A percentile compares a stretch with the other conserved stretches of the same genome.
phyloP scores from a whole-genome alignment of 1,140 invertebrate genomes.

The Acromyrmex charruanus region DNA sequence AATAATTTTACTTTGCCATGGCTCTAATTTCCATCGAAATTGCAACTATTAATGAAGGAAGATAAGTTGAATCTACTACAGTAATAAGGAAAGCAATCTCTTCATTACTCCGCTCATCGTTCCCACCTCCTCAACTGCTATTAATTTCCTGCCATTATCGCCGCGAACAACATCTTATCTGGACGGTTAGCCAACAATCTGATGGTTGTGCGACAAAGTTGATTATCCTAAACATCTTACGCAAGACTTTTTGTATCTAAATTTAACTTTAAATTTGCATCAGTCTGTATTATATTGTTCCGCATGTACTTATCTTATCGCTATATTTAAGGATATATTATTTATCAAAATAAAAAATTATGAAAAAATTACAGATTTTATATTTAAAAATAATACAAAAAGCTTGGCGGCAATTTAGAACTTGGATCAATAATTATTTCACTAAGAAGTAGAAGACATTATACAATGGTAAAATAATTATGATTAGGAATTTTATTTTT shows the following conservation, averaged over 20 bases:
- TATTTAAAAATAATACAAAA: too few species aligned
- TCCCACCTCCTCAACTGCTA: constrained; percentile 32
- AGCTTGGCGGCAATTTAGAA: too few species aligned
- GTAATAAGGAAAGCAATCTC: constrained; percentile 75
- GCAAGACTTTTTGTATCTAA: not conserved
- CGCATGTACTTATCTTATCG: not conserved
- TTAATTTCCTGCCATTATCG: constrained; percentile 74
- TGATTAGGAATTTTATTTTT: too few species aligned
- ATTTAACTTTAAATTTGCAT: not conserved
- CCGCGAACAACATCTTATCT: constrained; percentile 63
- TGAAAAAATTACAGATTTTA: too few species aligned
- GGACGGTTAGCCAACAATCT: constrained; percentile 53
- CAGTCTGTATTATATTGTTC: not conserved
- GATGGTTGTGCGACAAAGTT: constrained; percentile 33
- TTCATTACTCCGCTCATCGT: constrained; percentile 60
- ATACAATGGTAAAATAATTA: too few species aligned
- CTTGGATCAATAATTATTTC: too few species aligned
- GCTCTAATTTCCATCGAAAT: constrained; percentile 31
- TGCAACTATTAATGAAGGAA: constrained; percentile 23
- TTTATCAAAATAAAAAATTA: too few species aligned
- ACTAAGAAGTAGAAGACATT: too few species aligned
- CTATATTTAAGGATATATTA: not conserved
- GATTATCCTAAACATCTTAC: constrained; percentile 52
- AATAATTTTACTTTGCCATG: constrained; percentile 18
- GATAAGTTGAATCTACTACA: constrained; percentile 51